Conservation (phyloP, 2,113 vertebrate genomes). For the Nanorana parkeri region DNA sequence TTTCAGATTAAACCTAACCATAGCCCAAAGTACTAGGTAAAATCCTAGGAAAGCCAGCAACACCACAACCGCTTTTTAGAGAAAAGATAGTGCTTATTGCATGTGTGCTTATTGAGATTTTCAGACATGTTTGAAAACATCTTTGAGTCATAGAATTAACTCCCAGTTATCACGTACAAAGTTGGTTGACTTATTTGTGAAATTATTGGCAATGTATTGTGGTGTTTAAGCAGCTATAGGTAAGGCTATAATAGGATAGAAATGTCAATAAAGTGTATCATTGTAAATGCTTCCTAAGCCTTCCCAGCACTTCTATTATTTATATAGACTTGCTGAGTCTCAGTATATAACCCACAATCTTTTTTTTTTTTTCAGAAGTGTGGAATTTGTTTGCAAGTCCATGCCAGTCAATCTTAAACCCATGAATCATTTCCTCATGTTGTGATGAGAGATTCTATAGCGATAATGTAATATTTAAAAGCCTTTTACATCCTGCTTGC, state of each 20-base stretch:
- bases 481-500: slow-evolving; percentile 58
- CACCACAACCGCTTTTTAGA: too few relatives aligned
- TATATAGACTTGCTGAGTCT: background rate
- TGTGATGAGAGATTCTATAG: slow-evolving; percentile 35
- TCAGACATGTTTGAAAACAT: too few relatives aligned
- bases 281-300: background rate
- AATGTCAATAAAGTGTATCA: background rate
- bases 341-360: background rate
- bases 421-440: slow-evolving; percentile 12
- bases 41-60: too few relatives aligned
- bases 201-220: too few relatives aligned
- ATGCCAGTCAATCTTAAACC: slow-evolving; percentile 17
- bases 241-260: background rate
- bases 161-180: too few relatives aligned
- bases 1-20: too few relatives aligned
- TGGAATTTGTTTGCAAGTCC: slow-evolving; percentile 28
- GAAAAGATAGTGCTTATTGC: too few relatives aligned
- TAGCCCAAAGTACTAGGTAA: too few relatives aligned
- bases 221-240: too few relatives aligned
- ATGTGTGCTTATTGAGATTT: too few relatives aligned
- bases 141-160: too few relatives aligned
- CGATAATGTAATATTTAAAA: slow-evolving; percentile 39
- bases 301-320: background rate
- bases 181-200: too few relatives aligned
- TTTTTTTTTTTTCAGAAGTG: background rate